A percentile compares a stretch with the other conserved stretches of the same genome.
Conservation (phyloP, 2,888 invertebrate species). For the Seira sanloemensis region DNA sequence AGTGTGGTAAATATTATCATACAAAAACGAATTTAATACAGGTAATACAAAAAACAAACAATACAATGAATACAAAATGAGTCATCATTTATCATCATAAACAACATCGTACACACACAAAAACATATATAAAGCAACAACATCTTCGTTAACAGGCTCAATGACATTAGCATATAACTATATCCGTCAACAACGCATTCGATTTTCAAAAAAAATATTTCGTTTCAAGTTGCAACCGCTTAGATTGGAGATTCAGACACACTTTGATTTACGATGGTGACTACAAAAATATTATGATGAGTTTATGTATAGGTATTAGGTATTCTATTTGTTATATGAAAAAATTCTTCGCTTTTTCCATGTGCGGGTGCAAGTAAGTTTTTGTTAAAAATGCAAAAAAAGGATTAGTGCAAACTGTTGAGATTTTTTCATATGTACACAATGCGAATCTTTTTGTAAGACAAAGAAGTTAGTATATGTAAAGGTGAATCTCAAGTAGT, state of each 20-base stretch:
- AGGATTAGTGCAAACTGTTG: background rate
- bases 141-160: background rate
- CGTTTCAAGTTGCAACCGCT: too few relatives aligned
- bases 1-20: background rate
- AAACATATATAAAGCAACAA: background rate
- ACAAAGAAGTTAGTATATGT: constrained; percentile 7
- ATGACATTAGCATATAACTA: constrained; percentile 1
- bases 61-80: constrained; percentile 1
- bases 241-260: background rate
- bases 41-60: background rate
- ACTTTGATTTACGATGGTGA: background rate
- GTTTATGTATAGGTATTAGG: too few relatives aligned
- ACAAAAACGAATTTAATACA: background rate
- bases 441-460: too few relatives aligned
- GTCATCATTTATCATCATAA: background rate
- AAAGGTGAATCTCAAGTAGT: constrained; percentile 55
- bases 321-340: too few relatives aligned
- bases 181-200: background rate
- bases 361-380: background rate
- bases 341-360: background rate
- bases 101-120: too few relatives aligned
- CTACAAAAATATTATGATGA: too few relatives aligned
- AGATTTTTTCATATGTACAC: background rate
- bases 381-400: background rate
- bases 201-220: too few relatives aligned